Evolutionary conservation across 1,140 invertebrate genomes (phyloP), one percentile per base, ranked within the genome.

Genomic region (Bombus breviceps): DNA sequence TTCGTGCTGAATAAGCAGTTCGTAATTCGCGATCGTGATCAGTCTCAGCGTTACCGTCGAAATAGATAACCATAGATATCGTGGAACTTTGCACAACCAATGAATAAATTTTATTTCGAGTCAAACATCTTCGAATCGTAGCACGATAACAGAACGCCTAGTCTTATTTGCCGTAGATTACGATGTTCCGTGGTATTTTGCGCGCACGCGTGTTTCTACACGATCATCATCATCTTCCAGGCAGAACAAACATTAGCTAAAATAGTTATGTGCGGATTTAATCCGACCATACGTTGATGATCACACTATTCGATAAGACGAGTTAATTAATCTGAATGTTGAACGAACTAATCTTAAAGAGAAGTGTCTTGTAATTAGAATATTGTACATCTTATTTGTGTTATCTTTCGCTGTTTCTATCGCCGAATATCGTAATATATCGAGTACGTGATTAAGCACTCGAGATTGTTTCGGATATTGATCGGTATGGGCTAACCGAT

Each of bases 111-210:
- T 81, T 73, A 66, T 73, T 78, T 47, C 28, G 53, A 72, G 22
- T 41, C 39, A 43, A 43, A 13, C 79, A 79, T 74, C 71, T 85
- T 57, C 84, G 53, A 28, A 15, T 9, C 18, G 18, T n/a, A 32
- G 15, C 25, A 39, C 71, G 84, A 85, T 85, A 85, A 81, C 32
- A 69, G 43, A 41, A 34, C 34, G 59, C 10, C 37, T 74, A 72
- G 84, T 81, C 22, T 53, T 85, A 81, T 81, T 79, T 85, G 84
- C 37, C 71, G 78, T 62, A 85, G 79, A 75, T 85, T 81, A 59
- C 71, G 78, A 68, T 39, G 47, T 41, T 81, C 53, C 43, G 76
- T 64, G 32, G 53, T 37, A 15, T 25, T 73, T 28, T 15, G 2
- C 64, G 37, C 62, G 83, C 77, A 85, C 32, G 83, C 78, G 71